Evolutionary conservation across 2,113 vertebrate genomes (phyloP).

Genomic region (Forbesichthys agassizii): DNA sequence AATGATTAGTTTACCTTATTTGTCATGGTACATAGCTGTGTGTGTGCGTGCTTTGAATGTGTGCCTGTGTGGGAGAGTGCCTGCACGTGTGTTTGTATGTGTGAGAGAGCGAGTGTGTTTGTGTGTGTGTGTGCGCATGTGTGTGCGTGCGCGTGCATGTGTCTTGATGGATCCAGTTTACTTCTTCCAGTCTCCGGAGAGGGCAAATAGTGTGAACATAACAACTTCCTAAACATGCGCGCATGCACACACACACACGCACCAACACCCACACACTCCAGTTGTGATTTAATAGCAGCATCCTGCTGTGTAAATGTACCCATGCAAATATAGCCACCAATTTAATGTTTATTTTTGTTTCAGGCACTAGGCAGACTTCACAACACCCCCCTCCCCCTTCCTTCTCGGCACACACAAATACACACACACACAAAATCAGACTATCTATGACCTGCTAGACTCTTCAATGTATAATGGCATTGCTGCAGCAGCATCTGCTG

Average conservation of each 20-base stretch:
- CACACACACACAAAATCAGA: constrained; percentile 11
- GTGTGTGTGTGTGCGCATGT: not conserved
- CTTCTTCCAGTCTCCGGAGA: constrained; percentile 39
- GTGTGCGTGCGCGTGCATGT: not conserved
- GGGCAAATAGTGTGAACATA: constrained; percentile 63
- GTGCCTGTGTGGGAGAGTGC: not conserved
- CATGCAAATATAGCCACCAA: constrained; percentile 61
- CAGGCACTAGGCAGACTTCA: constrained; percentile 76
- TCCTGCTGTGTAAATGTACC: constrained; percentile 64
- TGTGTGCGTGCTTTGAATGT: not conserved
- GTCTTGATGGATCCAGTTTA: constrained; percentile 13
- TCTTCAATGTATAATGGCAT: not conserved
- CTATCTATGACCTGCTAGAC: not conserved
- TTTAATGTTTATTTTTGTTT: constrained; percentile 76
- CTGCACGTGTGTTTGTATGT: not conserved
- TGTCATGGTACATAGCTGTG: constrained; percentile 7
- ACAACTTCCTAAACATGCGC: constrained; percentile 59
- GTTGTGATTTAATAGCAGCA: constrained; percentile 33
- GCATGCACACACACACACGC: not conserved
- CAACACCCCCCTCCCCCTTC: constrained; percentile 17
- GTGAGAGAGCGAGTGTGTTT: not conserved
- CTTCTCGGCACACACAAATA: constrained; percentile 14
- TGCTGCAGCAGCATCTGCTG: too few relatives aligned
- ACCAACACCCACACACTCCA: not conserved
- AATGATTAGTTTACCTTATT: constrained; percentile 11